These are phyloP conservation scores for Hydrophis major DNA, from an alignment of 2,797 vertebrate genomes.

Conservation along the genomic window DNA sequence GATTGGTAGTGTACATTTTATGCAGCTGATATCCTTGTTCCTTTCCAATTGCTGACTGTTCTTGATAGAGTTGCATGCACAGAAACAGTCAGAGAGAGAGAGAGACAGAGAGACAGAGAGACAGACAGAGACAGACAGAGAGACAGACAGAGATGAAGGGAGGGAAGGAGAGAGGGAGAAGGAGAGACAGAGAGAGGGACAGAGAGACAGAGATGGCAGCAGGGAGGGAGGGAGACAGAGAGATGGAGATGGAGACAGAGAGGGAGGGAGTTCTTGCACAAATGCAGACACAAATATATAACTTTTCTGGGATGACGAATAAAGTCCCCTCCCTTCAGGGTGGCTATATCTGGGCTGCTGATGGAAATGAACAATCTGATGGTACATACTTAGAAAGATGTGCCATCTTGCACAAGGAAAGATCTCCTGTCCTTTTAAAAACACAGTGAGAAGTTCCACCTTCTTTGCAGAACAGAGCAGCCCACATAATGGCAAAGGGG, in stretches of 20 bases:
- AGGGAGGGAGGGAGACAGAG: too few species aligned
- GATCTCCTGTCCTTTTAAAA: not conserved
- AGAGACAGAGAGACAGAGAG: too few species aligned
- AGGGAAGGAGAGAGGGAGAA: too few species aligned
- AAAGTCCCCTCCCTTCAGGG: not conserved
- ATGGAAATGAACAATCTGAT: not conserved
- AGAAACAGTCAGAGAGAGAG: too few species aligned
- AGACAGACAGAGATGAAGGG: too few species aligned
- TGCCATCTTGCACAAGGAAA: too few species aligned
- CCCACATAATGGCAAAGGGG: not conserved
- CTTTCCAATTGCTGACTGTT: not conserved
- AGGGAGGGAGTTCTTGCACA: not conserved
- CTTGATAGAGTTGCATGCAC: not conserved
- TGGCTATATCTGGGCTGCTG: not conserved
- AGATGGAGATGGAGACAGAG: fast-evolving
- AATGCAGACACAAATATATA: not conserved
- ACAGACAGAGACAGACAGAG: too few species aligned
- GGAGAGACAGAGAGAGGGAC: too few species aligned
- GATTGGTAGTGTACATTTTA: not conserved
- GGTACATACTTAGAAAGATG: too few species aligned
- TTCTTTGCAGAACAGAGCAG: not conserved
- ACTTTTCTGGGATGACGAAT: not conserved
- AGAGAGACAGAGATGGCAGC: too few species aligned
- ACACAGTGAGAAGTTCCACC: not conserved
- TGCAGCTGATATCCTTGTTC: not conserved